Conservation (phyloP, 1,140 invertebrate species). For the Dreissena polymorpha region DNA sequence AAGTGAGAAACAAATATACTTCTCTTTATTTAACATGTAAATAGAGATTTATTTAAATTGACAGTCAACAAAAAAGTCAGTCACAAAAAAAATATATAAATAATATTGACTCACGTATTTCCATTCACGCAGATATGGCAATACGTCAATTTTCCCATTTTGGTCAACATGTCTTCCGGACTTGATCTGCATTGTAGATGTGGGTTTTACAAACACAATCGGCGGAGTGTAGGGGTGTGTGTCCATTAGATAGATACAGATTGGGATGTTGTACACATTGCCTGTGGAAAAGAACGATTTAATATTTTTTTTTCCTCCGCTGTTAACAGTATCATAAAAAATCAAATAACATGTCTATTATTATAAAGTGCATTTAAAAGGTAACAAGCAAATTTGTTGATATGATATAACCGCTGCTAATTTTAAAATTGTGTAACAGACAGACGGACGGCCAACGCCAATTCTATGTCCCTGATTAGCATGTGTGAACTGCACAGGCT, state of each 20-base stretch:
- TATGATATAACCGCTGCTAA: too few species aligned
- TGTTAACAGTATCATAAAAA: not conserved
- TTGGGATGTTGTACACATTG: slow-evolving; percentile 95
- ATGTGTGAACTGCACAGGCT: too few species aligned
- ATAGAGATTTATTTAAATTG: too few species aligned
- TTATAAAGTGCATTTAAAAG: not conserved
- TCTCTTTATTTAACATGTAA: too few species aligned
- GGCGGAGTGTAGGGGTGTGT: slow-evolving; percentile 98
- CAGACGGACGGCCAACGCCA: too few species aligned
- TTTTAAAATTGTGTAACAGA: too few species aligned
- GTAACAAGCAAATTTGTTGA: not conserved
- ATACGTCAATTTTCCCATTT: slow-evolving; percentile 96
- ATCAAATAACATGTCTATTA: not conserved
- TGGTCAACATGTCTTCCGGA: slow-evolving; percentile 94
- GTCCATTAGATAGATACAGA: slow-evolving; percentile 97
- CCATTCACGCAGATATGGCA: slow-evolving; percentile 99
- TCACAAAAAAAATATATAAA: too few species aligned
- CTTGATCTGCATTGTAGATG: slow-evolving; percentile 93
- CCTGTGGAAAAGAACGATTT: slow-evolving; percentile 79
- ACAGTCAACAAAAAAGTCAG: too few species aligned
- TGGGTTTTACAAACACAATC: slow-evolving; percentile 98
- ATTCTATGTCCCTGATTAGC: too few species aligned
- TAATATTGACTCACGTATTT: slow-evolving; percentile 84
- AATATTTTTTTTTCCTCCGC: too few species aligned
- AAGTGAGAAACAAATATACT: too few species aligned